Evolutionary conservation across 2,797 vertebrate genomes (phyloP).

Genomic region (Capromys pilorides): DNA sequence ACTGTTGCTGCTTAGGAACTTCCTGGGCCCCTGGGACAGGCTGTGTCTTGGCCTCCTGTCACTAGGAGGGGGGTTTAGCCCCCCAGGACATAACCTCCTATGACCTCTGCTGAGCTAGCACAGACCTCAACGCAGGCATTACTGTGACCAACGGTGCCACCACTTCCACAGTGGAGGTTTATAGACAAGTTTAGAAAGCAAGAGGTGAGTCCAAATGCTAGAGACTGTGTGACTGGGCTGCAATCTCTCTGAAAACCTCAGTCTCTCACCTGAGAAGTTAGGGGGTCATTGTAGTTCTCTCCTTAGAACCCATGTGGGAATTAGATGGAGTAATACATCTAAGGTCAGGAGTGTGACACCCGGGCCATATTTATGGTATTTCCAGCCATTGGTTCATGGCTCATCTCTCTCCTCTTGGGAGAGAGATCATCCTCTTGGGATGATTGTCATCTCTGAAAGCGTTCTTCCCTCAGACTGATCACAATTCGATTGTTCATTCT

Average conservation of each 20-base stretch:
- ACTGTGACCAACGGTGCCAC: not conserved
- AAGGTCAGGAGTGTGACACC: not conserved
- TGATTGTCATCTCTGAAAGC: not conserved
- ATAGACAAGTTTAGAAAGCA: not conserved
- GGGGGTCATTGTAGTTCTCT: not conserved
- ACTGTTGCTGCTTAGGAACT: not conserved
- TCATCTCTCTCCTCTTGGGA: not conserved
- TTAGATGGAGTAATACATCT: not conserved
- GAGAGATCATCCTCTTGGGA: not conserved
- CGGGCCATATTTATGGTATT: not conserved
- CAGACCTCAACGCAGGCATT: not conserved
- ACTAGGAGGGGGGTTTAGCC: not conserved
- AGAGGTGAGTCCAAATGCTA: not conserved
- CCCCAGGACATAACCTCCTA: not conserved
- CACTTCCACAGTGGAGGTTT: not conserved
- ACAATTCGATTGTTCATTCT: not conserved
- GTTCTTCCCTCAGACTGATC: not conserved
- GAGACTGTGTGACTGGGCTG: not conserved
- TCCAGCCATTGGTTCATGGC: not conserved
- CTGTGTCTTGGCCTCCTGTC: not conserved
- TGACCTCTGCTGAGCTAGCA: not conserved
- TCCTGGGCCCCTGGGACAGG: not conserved
- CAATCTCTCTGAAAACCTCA: not conserved
- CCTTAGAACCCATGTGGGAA: not conserved
- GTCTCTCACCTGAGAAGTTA: not conserved